Percentiles rank a stretch among this genome's conserved stretches.
Conservation (phyloP, 2,888 invertebrate genomes). For the Chalcis sispes region DNA sequence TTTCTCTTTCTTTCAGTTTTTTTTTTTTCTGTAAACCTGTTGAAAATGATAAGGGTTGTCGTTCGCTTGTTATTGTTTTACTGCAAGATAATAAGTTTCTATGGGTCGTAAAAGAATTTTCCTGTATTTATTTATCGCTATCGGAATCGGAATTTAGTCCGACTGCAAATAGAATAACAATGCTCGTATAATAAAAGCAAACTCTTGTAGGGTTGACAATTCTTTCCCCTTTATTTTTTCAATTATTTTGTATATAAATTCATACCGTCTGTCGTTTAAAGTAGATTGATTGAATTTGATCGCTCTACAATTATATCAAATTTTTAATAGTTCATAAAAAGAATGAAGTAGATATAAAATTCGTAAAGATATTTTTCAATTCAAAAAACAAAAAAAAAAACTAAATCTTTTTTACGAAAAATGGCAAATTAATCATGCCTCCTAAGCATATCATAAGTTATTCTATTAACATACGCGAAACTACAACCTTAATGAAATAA, state of each 20-base stretch:
- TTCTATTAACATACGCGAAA: slow-evolving; percentile 14
- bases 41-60: slow-evolving; percentile 32
- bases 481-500: slow-evolving; percentile 41
- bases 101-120: slow-evolving; percentile 41
- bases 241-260: not conserved
- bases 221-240: slow-evolving; percentile 4
- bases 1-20: slow-evolving; percentile 32
- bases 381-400: too few species aligned
- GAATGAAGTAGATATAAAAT: too few species aligned
- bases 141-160: slow-evolving; percentile 15
- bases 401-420: too few species aligned
- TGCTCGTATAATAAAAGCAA: not conserved
- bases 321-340: too few species aligned
- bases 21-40: slow-evolving; percentile 49
- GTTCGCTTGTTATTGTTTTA: slow-evolving; percentile 47
- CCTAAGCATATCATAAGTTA: too few species aligned
- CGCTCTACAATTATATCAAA: too few species aligned
- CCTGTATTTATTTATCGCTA: slow-evolving; percentile 31
- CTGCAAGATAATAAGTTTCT: slow-evolving; percentile 13
- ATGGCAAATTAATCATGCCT: too few species aligned
- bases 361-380: too few species aligned
- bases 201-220: not conserved
- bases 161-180: not conserved
- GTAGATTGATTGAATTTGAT: too few species aligned
- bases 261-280: not conserved